Base-by-base conservation (phyloP, 92 coral and sea anemone genomes). In the Porites evermanni region DNA sequence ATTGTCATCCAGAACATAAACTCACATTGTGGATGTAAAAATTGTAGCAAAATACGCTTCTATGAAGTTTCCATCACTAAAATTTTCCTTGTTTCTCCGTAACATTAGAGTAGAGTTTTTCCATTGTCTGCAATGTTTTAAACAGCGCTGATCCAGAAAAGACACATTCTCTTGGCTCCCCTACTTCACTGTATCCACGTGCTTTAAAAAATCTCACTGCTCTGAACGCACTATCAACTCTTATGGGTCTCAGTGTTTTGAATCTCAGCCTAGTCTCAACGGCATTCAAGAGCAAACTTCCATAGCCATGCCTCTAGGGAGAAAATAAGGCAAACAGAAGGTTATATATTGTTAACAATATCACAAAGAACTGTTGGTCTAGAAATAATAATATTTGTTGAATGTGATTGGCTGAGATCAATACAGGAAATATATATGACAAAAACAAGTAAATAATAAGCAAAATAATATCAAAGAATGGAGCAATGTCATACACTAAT, bases 161-260 rank as follows among this genome's bases (percentile, higher is more conserved):
- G 4, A 93, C 91, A 81, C 95, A 95, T 21, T 86, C 91, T 6
- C 90, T 66, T 8, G 93, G 92, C 10, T 88, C 94, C 12, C 99
- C 99, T 51, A 95, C 79, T 76, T 77, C 75, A 24, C 50, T 67
- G 78, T 97, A 97, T 20, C 98, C 95, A 81, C 84, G 85, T 78
- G 91, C 87, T 67, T 71, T 88, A 74, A 95, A 97, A 73, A 97
- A 97, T 9, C 86, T 88, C 64, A 92, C 91, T 61, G 99, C 94
- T 79, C 83, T 97, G 13, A 77, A 63, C 1, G 98, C 98, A 92
- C 99, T 97, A 66, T 95, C 94, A 67, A 97, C 93, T 79, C 95
- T 89, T 10, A 97, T 79, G 17, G 99, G 96, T 65, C 98, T 79
- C 3, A 79, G 85, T 58, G 87, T 79, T 52, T 67, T 79, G 19